Percentiles rank a stretch among this genome's conserved stretches.
phyloP scores from a whole-genome alignment of 1,140 invertebrate genomes.

The Antheraea mylitta region DNA sequence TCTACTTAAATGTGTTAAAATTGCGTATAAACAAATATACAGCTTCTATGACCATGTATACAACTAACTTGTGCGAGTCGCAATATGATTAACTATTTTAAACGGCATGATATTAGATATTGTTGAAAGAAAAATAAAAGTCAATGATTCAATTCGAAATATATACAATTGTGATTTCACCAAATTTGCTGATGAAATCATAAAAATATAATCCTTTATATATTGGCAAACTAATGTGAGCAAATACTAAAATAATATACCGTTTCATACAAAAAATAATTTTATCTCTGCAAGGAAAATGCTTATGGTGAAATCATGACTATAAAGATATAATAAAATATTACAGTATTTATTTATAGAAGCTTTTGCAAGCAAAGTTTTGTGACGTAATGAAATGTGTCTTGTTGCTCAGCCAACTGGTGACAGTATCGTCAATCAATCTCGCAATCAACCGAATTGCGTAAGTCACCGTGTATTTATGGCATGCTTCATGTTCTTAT shows the following conservation, averaged over 20 bases:
- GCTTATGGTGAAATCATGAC: not conserved
- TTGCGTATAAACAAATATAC: conserved; percentile 12
- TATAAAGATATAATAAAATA: not conserved
- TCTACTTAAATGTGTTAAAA: conserved; percentile 12
- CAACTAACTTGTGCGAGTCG: conserved; percentile 19
- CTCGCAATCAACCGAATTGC: conserved; percentile 93
- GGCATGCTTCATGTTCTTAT: conserved; percentile 61
- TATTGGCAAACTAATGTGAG: too few relatives aligned
- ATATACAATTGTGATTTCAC: conserved; percentile 12
- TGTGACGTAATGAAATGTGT: conserved; percentile 71
- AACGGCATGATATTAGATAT: conserved; percentile 25
- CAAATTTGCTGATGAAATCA: not conserved
- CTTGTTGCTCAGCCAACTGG: conserved; percentile 88
- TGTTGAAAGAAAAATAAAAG: conserved; percentile 3
- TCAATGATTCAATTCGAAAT: not conserved
- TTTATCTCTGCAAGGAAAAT: too few relatives aligned
- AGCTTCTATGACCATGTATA: conserved; percentile 17
- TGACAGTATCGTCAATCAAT: conserved; percentile 93
- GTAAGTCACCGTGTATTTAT: conserved; percentile 83
- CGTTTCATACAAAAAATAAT: too few relatives aligned
- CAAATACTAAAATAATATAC: too few relatives aligned
- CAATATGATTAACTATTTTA: conserved; percentile 9
- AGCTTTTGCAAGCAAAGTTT: conserved; percentile 62
- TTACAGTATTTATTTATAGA: conserved; percentile 2
- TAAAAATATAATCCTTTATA: too few relatives aligned